These are phyloP conservation scores for Leptinotarsa juncta DNA, from an alignment of 2,888 invertebrate genomes.

Conservation along the genomic window DNA sequence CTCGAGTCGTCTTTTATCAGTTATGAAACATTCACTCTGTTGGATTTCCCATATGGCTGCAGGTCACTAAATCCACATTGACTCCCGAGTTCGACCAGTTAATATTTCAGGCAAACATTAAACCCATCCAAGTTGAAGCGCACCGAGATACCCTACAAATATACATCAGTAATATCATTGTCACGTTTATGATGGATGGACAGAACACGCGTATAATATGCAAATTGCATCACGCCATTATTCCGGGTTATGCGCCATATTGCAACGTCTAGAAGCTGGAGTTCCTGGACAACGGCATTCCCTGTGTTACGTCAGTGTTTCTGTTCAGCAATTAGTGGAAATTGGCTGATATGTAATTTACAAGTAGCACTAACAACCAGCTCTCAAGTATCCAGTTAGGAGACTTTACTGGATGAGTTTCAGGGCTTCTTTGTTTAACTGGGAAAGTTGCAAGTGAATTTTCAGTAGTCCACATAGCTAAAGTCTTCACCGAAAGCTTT, in stretches of 20 bases:
- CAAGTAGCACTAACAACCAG: background rate
- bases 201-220: slow-evolving; percentile 23
- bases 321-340: background rate
- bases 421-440: background rate
- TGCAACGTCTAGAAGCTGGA: slow-evolving; percentile 6
- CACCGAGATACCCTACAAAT: slow-evolving; percentile 5
- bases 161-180: slow-evolving; percentile 12
- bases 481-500: no score
- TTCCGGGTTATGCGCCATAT: slow-evolving; percentile 3
- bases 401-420: background rate
- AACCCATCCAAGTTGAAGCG: slow-evolving; percentile 4
- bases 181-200: slow-evolving; percentile 20
- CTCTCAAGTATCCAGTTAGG: background rate
- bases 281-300: background rate
- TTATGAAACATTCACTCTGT: no score
- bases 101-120: slow-evolving; percentile 10
- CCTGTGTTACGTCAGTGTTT: background rate
- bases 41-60: no score
- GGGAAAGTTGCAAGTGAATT: no score
- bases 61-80: background rate
- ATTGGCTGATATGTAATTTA: slow-evolving; percentile 2
- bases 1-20: no score
- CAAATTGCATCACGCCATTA: slow-evolving; percentile 17
- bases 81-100: background rate
- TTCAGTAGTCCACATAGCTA: no score